Conservation (phyloP, 2,797 vertebrate genomes). For the Microctenopoma steveboyesi region DNA sequence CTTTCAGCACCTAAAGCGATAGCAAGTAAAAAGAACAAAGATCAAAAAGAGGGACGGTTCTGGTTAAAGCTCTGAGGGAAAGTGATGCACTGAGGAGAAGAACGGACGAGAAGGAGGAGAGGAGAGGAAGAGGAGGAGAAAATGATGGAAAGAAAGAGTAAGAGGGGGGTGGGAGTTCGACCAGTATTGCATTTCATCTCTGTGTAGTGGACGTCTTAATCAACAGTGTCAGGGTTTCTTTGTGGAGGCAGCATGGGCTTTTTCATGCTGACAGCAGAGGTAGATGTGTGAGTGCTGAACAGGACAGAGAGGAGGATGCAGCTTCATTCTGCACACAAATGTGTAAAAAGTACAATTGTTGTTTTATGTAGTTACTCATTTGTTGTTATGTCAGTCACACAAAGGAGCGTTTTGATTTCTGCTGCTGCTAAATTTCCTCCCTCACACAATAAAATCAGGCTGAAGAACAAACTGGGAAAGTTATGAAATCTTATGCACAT, state of each 20-base stretch:
- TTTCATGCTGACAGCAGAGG: conserved; percentile 65
- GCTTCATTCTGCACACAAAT: background rate
- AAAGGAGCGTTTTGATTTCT: background rate
- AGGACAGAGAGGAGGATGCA: conserved; percentile 27
- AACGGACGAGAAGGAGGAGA: background rate
- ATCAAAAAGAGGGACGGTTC: conserved; percentile 53
- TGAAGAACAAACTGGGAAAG: no score
- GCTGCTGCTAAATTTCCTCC: background rate
- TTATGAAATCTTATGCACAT: background rate
- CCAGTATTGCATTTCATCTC: conserved; percentile 85
- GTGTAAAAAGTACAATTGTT: background rate
- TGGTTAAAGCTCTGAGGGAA: conserved; percentile 30
- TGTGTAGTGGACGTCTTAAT: conserved; percentile 90
- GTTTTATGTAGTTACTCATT: background rate
- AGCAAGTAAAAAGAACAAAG: conserved; percentile 23
- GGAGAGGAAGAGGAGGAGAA: conserved; percentile 34
- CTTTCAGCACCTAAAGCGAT: conserved; percentile 68
- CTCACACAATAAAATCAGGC: background rate
- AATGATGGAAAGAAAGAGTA: conserved; percentile 31
- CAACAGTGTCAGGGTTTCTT: conserved; percentile 86
- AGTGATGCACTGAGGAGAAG: conserved; percentile 28
- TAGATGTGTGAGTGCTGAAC: conserved; percentile 37
- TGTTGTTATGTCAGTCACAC: background rate
- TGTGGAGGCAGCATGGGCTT: conserved; percentile 70
- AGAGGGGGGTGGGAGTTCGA: conserved; percentile 40